Evolutionary conservation across 2,888 invertebrate species (phyloP).

Genomic region (Aporophyla nigra): DNA sequence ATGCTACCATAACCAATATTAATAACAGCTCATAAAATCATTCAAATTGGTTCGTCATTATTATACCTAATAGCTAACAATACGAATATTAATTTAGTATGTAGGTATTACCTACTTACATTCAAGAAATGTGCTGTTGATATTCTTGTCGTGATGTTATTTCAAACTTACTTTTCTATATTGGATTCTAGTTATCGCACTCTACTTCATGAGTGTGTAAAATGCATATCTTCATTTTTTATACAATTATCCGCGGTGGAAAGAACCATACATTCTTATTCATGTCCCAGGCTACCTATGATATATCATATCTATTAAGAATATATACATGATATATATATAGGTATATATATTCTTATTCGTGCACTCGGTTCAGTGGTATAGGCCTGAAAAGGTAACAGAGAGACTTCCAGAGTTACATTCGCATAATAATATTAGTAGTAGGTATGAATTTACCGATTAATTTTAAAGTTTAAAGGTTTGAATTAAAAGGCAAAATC

Average conservation of each 20-base stretch:
- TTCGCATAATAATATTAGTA: not conserved
- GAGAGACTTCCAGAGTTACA: not conserved
- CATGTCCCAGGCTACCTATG: not conserved
- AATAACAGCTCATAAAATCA: not conserved
- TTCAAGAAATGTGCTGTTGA: not conserved
- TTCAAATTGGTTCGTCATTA: not conserved
- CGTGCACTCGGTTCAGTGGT: not conserved
- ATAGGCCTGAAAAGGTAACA: not conserved
- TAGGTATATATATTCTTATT: not conserved
- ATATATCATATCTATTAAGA: too few species aligned
- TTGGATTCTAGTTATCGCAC: not conserved
- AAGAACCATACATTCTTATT: not conserved
- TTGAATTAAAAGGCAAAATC: not conserved
- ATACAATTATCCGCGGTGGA: not conserved
- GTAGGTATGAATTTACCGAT: not conserved
- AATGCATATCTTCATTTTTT: not conserved
- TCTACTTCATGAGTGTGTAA: not conserved
- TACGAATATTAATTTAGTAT: not conserved
- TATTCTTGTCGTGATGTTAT: not conserved
- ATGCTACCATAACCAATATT: not conserved
- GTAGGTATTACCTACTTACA: not conserved
- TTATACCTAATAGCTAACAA: not conserved
- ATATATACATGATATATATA: too few species aligned
- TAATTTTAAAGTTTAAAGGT: not conserved
- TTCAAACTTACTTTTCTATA: too few species aligned